phyloP scores from a whole-genome alignment of 2,797 vertebrate genomes.

The Poecilia velifera region DNA sequence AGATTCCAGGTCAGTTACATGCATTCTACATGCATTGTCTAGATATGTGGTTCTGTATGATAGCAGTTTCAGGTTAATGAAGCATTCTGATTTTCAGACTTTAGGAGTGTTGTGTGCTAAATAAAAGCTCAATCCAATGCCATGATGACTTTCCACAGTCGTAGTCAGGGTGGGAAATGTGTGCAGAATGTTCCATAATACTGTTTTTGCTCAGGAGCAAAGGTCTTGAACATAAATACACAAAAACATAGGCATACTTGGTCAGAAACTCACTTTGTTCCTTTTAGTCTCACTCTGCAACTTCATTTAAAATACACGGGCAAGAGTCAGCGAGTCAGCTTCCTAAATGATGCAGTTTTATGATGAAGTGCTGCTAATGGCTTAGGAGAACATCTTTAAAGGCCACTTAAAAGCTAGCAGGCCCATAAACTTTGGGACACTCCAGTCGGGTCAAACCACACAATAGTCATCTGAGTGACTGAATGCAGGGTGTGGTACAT shows the following conservation, averaged over 20 bases:
- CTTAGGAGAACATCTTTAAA: conserved; percentile 72
- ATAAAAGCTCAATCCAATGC: not conserved
- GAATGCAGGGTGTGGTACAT: conserved; percentile 20
- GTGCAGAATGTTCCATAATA: conserved; percentile 11
- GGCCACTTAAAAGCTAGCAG: conserved; percentile 75
- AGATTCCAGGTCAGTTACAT: not conserved
- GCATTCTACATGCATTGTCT: not conserved
- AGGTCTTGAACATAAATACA: conserved; percentile 14
- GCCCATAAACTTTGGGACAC: conserved; percentile 72
- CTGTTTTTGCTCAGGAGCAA: conserved; percentile 25
- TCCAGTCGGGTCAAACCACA: conserved; percentile 67
- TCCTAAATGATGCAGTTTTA: conserved; percentile 75
- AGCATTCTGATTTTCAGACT: not conserved
- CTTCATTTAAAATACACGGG: conserved; percentile 55
- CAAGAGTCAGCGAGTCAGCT: conserved; percentile 65
- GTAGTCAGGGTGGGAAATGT: not conserved
- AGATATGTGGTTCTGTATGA: not conserved
- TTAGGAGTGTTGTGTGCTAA: not conserved
- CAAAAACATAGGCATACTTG: conserved; percentile 27
- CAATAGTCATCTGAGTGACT: conserved; percentile 52
- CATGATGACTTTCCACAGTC: not conserved
- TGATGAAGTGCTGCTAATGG: conserved; percentile 79
- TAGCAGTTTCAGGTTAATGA: not conserved
- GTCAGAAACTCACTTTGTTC: conserved; percentile 44
- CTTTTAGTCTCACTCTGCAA: conserved; percentile 57